phyloP scores from a whole-genome alignment of 2,888 invertebrate species.

The Neocrepidodera transversa region DNA sequence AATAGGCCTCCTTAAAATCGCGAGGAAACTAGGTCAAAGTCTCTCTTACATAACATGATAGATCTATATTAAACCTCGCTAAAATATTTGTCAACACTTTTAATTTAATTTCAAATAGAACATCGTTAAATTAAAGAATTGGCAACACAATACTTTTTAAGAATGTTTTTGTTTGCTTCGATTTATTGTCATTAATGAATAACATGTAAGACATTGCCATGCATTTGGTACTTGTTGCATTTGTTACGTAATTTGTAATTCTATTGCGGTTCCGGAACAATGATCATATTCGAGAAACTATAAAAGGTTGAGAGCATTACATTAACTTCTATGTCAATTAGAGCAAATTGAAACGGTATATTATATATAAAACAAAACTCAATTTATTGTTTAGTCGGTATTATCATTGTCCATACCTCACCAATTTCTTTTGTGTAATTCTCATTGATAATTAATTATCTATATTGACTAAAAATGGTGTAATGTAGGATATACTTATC shows the following conservation, averaged over 20 bases:
- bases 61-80: conserved; percentile 42
- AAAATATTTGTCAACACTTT: conserved; percentile 38
- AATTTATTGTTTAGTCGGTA: too few species aligned
- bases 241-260: conserved; percentile 46
- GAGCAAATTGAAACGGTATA: conserved; percentile 34
- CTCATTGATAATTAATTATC: too few species aligned
- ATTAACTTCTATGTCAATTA: conserved; percentile 41
- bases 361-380: too few species aligned
- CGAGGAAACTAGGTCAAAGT: conserved; percentile 47
- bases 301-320: conserved; percentile 44
- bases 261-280: conserved; percentile 53
- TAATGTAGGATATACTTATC: too few species aligned
- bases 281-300: conserved; percentile 48
- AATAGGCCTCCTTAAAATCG: conserved; percentile 35
- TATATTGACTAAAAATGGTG: too few species aligned
- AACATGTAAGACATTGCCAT: too few species aligned
- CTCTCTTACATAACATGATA: conserved; percentile 47
- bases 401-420: too few species aligned
- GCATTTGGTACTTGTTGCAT: conserved; percentile 39
- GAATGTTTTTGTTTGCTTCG: conserved; percentile 39
- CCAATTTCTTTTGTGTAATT: too few species aligned
- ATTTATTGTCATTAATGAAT: conserved; percentile 47
- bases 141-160: conserved; percentile 37
- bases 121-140: conserved; percentile 28
- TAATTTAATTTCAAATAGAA: conserved; percentile 38